These are phyloP conservation scores for Bovichtus variegatus DNA, from an alignment of 2,797 vertebrate genomes.

Conservation along the genomic window DNA sequence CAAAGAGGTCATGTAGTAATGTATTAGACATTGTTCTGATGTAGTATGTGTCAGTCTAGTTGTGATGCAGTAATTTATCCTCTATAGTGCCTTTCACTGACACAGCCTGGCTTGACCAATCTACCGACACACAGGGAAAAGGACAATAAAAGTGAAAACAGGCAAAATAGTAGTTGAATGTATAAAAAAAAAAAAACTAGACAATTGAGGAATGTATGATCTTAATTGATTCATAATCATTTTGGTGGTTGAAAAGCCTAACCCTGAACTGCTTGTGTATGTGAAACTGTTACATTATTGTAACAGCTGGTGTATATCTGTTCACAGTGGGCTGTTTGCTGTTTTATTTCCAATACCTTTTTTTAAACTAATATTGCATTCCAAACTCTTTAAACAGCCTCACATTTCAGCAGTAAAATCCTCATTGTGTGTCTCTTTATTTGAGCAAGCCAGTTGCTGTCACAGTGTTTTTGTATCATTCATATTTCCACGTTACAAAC, in stretches of 20 bases:
- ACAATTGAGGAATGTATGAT: slow-evolving; percentile 34
- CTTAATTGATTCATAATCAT: slow-evolving; percentile 6
- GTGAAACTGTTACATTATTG: slow-evolving; percentile 26
- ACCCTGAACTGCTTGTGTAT: neutral
- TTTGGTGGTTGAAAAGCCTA: slow-evolving; percentile 18
- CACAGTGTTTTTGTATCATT: slow-evolving; percentile 62
- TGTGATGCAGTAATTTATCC: slow-evolving; percentile 77
- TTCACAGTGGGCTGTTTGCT: slow-evolving; percentile 35
- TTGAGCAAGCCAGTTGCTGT: slow-evolving; percentile 70
- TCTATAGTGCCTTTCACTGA: slow-evolving; percentile 82
- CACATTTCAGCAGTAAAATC: slow-evolving; percentile 1
- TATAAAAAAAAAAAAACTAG: slow-evolving; percentile 7
- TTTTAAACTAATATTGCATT: slow-evolving; percentile 20
- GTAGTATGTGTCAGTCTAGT: slow-evolving; percentile 66
- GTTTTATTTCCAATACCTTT: slow-evolving; percentile 16
- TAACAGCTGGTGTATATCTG: slow-evolving; percentile 27
- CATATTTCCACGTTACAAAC: slow-evolving; percentile 33
- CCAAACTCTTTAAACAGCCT: slow-evolving; percentile 13
- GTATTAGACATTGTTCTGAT: slow-evolving; percentile 64
- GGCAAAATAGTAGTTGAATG: slow-evolving; percentile 31
- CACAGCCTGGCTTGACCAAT: slow-evolving; percentile 68
- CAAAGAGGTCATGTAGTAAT: slow-evolving; percentile 43
- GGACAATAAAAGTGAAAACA: slow-evolving; percentile 38
- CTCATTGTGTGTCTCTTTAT: slow-evolving; percentile 54
- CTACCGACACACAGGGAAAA: slow-evolving; percentile 58